phyloP scores from a whole-genome alignment of 2,113 vertebrate species.

The Chrysemys picta region DNA sequence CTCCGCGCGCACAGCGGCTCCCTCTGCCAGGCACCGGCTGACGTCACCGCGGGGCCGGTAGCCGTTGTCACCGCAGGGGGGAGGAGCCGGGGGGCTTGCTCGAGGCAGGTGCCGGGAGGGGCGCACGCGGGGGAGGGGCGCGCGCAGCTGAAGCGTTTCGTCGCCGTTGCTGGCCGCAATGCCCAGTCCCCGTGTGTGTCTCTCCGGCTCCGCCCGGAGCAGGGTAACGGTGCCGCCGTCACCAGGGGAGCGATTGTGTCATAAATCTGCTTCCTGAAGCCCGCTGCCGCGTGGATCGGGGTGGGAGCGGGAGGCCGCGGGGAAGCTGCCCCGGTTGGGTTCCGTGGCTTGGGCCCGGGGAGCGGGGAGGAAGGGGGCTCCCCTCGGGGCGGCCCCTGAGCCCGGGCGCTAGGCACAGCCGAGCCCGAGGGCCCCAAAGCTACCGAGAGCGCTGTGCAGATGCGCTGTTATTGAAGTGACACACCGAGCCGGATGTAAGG shows the following conservation, averaged over 20 bases:
- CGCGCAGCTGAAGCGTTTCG: accelerated
- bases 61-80: neutral
- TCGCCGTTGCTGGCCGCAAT: too few relatives aligned
- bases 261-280: neutral
- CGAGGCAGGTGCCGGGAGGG: neutral
- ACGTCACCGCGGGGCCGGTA: neutral
- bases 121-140: accelerated
- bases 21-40: neutral
- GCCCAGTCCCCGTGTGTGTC: too few relatives aligned
- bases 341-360: too few relatives aligned
- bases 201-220: neutral
- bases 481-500: too few relatives aligned
- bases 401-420: too few relatives aligned
- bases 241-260: neutral
- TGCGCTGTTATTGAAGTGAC: too few relatives aligned
- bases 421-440: too few relatives aligned
- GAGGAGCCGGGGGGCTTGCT: neutral
- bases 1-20: neutral
- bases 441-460: too few relatives aligned
- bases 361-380: too few relatives aligned
- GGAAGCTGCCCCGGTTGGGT: neutral
- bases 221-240: neutral
- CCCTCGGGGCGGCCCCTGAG: too few relatives aligned
- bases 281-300: neutral
- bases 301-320: too few relatives aligned